These are phyloP conservation scores for Spondyliosoma cantharus DNA, from an alignment of 2,797 vertebrate species.

Conservation along the genomic window DNA sequence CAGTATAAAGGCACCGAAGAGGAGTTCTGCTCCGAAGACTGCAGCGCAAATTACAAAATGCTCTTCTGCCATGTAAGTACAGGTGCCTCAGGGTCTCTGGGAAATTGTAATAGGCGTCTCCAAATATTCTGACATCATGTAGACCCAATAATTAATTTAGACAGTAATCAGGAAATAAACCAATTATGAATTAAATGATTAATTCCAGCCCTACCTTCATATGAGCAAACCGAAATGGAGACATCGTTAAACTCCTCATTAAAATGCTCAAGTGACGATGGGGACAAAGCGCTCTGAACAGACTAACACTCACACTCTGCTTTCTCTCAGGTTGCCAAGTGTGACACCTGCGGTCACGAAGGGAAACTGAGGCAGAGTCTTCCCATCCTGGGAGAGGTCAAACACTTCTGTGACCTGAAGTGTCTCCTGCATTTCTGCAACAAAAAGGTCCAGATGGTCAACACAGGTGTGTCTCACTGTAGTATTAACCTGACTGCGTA, in stretches of 20 bases:
- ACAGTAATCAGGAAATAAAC: not conserved
- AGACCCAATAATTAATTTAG: not conserved
- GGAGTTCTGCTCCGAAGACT: conserved; percentile 92
- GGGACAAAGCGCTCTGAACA: too few relatives aligned
- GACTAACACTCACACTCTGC: not conserved
- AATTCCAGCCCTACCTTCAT: not conserved
- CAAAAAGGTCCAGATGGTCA: conserved; percentile 55
- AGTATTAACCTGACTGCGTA: not conserved
- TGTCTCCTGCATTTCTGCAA: conserved; percentile 92
- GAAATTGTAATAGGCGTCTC: too few relatives aligned
- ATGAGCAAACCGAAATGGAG: too few relatives aligned
- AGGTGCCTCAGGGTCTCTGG: too few relatives aligned
- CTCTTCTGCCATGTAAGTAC: conserved; percentile 86
- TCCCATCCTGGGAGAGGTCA: conserved; percentile 90
- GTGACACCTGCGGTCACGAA: conserved; percentile 88
- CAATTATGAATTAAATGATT: not conserved
- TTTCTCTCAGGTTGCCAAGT: conserved; percentile 87
- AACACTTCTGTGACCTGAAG: conserved; percentile 92
- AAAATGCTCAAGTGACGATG: too few relatives aligned
- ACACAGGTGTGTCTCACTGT: conserved; percentile 23
- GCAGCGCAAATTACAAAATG: conserved; percentile 88
- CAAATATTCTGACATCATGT: not conserved
- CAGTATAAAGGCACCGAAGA: conserved; percentile 82
- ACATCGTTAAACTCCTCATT: too few relatives aligned
- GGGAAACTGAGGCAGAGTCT: conserved; percentile 90